Percentiles rank a stretch among this genome's conserved stretches.
Conservation (phyloP, 37 sponge, comb jelly and placozoan genomes). For the Aphrocallistes beatrix region DNA sequence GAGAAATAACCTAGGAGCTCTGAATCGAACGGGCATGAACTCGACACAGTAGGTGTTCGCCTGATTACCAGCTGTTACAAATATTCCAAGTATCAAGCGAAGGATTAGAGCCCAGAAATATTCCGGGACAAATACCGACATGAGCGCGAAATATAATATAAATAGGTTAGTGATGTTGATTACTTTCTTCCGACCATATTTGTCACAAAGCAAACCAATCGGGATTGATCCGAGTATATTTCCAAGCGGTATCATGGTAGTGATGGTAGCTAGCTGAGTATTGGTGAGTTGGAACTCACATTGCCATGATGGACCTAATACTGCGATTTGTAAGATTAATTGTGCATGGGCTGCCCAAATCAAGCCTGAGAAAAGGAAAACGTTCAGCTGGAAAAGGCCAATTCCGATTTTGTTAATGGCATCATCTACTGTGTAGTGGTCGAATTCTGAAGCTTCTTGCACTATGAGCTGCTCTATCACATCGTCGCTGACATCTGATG, state of each 20-base stretch:
- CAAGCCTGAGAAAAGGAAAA: neutral
- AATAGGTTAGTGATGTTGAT: neutral
- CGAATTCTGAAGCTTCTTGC: too few relatives aligned
- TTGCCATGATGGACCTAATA: neutral
- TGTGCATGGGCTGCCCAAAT: neutral
- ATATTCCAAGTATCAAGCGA: neutral
- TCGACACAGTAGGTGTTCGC: neutral
- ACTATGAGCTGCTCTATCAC: too few relatives aligned
- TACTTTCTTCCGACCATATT: neutral
- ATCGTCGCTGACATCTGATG: too few relatives aligned
- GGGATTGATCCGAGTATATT: neutral
- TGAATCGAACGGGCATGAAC: neutral
- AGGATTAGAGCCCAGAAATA: neutral
- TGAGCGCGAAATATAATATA: neutral
- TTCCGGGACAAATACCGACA: neutral
- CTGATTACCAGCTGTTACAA: neutral
- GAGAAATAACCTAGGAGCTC: neutral
- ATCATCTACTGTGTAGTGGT: neutral
- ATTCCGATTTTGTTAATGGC: constrained; percentile 1
- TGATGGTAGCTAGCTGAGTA: neutral
- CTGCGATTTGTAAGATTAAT: neutral
- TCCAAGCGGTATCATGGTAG: neutral
- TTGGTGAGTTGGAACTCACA: neutral
- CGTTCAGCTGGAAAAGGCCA: constrained; percentile 1
- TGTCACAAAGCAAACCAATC: neutral